These are phyloP conservation scores for Heliconius himera DNA, from an alignment of 1,140 invertebrate species.

Conservation along the genomic window DNA sequence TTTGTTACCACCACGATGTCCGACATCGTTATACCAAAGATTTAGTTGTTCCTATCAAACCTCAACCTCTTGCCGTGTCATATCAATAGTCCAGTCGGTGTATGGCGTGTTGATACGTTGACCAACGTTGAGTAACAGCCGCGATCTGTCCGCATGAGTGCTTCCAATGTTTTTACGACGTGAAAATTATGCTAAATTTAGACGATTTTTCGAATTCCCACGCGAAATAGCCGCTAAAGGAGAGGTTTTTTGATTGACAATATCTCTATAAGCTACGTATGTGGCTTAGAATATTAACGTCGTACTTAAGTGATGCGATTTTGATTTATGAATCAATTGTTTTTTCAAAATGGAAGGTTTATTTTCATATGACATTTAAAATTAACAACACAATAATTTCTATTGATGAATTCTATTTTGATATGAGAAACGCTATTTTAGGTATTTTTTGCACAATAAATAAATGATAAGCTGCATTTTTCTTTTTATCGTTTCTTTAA, in stretches of 20 bases:
- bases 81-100: conserved; percentile 42
- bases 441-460: conserved; percentile 13
- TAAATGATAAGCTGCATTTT: conserved; percentile 1
- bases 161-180: conserved; percentile 78
- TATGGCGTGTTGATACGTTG: conserved; percentile 20
- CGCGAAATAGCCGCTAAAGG: conserved; percentile 50
- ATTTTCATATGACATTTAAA: conserved; percentile 39
- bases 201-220: conserved; percentile 64
- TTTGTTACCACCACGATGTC: conserved; percentile 46
- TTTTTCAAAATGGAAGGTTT: conserved; percentile 18
- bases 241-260: conserved; percentile 69
- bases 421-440: conserved; percentile 32
- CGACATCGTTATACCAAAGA: conserved; percentile 43
- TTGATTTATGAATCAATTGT: conserved; percentile 7
- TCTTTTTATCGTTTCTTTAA: background rate
- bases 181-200: conserved; percentile 67
- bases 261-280: conserved; percentile 51
- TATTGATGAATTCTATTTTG: conserved; percentile 41
- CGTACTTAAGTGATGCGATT: conserved; percentile 37
- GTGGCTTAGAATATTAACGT: conserved; percentile 37
- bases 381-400: conserved; percentile 31
- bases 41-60: conserved; percentile 35
- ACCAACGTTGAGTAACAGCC: conserved; percentile 45
- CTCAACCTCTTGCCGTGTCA: conserved; percentile 40
- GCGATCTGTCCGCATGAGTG: conserved; percentile 78